These are phyloP conservation scores for Nymphalis io DNA, from an alignment of 1,140 invertebrate genomes.

Conservation along the genomic window DNA sequence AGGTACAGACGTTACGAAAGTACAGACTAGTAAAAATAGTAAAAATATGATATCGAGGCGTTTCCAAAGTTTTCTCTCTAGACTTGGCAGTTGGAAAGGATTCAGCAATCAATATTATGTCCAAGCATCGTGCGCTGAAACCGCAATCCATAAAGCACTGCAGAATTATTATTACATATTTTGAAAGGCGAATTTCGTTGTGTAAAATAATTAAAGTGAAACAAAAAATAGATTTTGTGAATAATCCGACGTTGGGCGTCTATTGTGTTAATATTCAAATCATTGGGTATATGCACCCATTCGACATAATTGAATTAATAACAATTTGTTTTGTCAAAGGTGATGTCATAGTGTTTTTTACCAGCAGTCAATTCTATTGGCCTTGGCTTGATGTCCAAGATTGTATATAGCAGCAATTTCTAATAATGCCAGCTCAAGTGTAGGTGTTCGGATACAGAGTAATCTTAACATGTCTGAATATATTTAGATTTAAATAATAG, in stretches of 20 bases:
- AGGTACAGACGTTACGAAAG: no score
- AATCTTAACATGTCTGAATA: slow-evolving; percentile 14
- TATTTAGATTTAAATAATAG: neutral
- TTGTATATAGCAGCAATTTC: slow-evolving; percentile 38
- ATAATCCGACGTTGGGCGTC: no score
- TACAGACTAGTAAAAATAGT: no score
- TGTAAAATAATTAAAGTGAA: no score
- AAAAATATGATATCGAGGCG: neutral
- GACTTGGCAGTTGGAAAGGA: slow-evolving; percentile 9
- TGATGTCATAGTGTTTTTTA: slow-evolving; percentile 44
- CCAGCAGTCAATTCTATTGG: slow-evolving; percentile 40
- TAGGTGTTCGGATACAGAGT: slow-evolving; percentile 35
- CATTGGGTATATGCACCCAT: neutral
- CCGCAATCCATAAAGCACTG: neutral
- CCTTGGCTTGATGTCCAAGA: slow-evolving; percentile 40
- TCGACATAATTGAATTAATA: slow-evolving; percentile 39
- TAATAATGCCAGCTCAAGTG: slow-evolving; percentile 30
- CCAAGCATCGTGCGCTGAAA: neutral
- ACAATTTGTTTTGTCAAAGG: slow-evolving; percentile 28
- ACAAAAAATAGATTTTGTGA: no score
- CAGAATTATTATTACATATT: neutral
- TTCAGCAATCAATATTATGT: slow-evolving; percentile 11
- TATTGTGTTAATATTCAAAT: no score
- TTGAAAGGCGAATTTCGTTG: neutral
- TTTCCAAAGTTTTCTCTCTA: neutral